These are phyloP conservation scores for Neomicropteryx cornuta DNA, from an alignment of 1,140 invertebrate species.

Conservation along the genomic window DNA sequence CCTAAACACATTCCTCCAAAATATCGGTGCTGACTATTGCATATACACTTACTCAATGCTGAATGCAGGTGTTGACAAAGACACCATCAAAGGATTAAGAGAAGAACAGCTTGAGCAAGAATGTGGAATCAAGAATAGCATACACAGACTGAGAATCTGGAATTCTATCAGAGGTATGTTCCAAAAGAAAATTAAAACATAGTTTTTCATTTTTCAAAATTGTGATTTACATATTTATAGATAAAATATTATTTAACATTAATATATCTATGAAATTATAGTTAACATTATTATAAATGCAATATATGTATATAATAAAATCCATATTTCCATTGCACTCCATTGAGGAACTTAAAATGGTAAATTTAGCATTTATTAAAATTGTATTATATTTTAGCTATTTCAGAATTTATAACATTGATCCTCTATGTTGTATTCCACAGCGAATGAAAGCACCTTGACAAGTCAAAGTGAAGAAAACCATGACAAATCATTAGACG, in stretches of 20 bases:
- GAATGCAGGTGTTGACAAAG: constrained; percentile 87
- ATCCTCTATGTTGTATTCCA: constrained; percentile 15
- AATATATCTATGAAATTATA: constrained; percentile 2
- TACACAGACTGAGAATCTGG: constrained; percentile 83
- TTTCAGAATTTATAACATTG: constrained; percentile 1
- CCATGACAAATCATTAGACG: constrained; percentile 82
- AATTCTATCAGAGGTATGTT: constrained; percentile 71
- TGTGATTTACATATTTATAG: no score
- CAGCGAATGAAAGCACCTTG: constrained; percentile 46
- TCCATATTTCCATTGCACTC: constrained; percentile 1
- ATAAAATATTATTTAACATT: background rate
- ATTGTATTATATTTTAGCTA: constrained; percentile 3
- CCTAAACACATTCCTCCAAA: constrained; percentile 82
- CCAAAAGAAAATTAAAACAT: no score
- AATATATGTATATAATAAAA: background rate
- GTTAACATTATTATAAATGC: constrained; percentile 7
- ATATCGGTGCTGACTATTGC: constrained; percentile 80
- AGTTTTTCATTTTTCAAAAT: constrained; percentile 7
- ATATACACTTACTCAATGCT: constrained; percentile 97
- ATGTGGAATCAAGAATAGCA: constrained; percentile 88
- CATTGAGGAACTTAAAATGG: background rate
- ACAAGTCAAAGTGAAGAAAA: constrained; percentile 58
- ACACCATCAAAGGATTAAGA: constrained; percentile 64
- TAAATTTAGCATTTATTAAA: background rate
- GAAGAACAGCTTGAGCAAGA: constrained; percentile 87